Evolutionary conservation across 1,140 invertebrate species (phyloP).

Genomic region (Aphis craccivora): DNA sequence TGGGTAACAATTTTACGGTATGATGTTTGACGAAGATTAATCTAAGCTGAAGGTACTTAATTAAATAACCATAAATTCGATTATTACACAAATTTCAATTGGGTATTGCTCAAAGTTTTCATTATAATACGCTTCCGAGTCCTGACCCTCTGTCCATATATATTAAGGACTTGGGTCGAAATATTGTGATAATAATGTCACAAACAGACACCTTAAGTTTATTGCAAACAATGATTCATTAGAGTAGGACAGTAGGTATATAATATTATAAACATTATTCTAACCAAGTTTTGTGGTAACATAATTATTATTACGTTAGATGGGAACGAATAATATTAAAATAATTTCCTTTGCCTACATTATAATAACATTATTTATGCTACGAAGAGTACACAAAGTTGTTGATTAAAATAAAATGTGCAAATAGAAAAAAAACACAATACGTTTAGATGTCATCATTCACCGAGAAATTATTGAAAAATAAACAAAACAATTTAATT

Average conservation of each 20-base stretch:
- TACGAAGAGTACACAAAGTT: neutral
- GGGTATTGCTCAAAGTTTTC: neutral
- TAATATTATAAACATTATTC: neutral
- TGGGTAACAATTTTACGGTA: neutral
- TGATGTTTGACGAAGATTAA: neutral
- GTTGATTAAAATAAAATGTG: neutral
- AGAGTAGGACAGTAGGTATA: neutral
- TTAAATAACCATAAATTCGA: neutral
- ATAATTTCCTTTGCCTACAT: neutral
- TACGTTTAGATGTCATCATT: neutral
- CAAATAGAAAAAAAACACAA: neutral
- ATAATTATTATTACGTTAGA: neutral
- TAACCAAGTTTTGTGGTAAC: neutral
- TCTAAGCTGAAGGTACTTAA: neutral
- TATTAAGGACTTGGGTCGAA: neutral
- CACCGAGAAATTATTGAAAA: neutral
- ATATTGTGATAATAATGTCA: neutral
- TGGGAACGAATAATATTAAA: neutral
- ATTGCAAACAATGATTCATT: constrained; percentile 10
- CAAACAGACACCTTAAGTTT: neutral
- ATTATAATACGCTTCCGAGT: neutral
- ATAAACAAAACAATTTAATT: neutral
- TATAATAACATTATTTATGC: neutral
- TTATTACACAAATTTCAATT: neutral
- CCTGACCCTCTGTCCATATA: neutral